A percentile compares a stretch with the other conserved stretches of the same genome.
These are phyloP conservation scores for Phylloscopus collybita DNA, from an alignment of 2,797 vertebrate species.

Conservation along the genomic window DNA sequence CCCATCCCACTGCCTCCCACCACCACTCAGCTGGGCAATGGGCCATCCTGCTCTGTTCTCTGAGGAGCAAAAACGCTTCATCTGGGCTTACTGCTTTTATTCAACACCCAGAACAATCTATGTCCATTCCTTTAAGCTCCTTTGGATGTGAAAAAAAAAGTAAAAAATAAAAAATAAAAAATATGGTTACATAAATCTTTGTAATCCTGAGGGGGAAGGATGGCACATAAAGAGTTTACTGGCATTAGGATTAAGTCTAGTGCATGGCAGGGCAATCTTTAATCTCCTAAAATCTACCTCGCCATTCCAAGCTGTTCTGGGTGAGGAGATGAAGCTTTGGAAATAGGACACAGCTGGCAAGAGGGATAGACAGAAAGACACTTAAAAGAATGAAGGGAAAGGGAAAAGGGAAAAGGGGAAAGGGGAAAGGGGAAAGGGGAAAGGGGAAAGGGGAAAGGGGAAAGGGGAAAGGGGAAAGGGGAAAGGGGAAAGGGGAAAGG, in stretches of 20 bases:
- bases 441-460: background rate
- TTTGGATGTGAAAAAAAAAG: constrained; percentile 41
- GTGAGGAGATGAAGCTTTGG: constrained; percentile 29
- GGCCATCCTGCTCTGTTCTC: constrained; percentile 6
- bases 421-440: background rate
- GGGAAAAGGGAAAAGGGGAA: background rate
- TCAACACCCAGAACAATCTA: constrained; percentile 67
- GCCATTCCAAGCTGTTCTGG: constrained; percentile 49
- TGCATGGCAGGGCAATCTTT: constrained; percentile 52
- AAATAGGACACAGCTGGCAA: constrained; percentile 69
- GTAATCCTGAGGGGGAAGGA: constrained; percentile 46
- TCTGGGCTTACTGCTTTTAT: constrained; percentile 58
- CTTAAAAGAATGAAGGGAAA: background rate
- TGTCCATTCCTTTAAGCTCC: constrained; percentile 60
- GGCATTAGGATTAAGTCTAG: constrained; percentile 49
- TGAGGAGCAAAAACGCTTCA: constrained; percentile 42
- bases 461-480: background rate
- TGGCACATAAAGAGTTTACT: constrained; percentile 57
- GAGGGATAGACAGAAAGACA: constrained; percentile 4
- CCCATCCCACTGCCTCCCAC: background rate
- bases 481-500: background rate
- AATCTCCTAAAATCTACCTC: constrained; percentile 69
- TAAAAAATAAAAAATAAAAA: background rate
- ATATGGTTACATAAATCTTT: constrained; percentile 72
- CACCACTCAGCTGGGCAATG: constrained; percentile 26